Conservation (phyloP, 2,888 invertebrate genomes). For the Oxyscelio sp. region DNA sequence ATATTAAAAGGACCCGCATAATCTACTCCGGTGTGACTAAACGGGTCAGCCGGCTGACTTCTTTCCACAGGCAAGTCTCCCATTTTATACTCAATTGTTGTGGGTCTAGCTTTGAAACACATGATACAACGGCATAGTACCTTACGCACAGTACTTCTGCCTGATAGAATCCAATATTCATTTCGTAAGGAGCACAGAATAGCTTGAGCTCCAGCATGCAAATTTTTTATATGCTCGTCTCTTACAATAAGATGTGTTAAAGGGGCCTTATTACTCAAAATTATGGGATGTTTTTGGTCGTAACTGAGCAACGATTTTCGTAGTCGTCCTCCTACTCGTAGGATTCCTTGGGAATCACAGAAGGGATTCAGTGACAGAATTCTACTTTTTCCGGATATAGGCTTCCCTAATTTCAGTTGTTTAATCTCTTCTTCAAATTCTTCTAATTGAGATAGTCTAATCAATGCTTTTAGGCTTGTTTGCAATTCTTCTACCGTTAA, state of each 20-base stretch:
- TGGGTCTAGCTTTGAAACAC: background rate
- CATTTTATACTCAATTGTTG: background rate
- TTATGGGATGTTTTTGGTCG: background rate
- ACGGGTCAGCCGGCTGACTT: background rate
- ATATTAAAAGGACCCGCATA: conserved; percentile 74
- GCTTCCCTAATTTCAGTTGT: background rate
- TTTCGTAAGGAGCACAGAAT: background rate
- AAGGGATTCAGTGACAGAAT: background rate
- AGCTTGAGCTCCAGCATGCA: background rate
- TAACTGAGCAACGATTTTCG: too few relatives aligned
- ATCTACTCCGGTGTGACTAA: conserved; percentile 52
- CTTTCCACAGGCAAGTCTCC: background rate
- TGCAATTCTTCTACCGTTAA: background rate
- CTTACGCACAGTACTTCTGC: background rate
- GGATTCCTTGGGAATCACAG: background rate
- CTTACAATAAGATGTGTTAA: background rate
- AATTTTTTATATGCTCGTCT: background rate
- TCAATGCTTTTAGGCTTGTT: too few relatives aligned
- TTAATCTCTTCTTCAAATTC: background rate
- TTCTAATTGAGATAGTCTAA: too few relatives aligned
- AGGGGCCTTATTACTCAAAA: background rate
- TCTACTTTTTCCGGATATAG: background rate
- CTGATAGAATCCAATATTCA: background rate
- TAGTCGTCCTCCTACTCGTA: background rate
- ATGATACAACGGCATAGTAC: conserved; percentile 2